These are phyloP conservation scores for Brachypteracias leptosomus DNA, from an alignment of 2,113 vertebrate genomes.

Conservation along the genomic window DNA sequence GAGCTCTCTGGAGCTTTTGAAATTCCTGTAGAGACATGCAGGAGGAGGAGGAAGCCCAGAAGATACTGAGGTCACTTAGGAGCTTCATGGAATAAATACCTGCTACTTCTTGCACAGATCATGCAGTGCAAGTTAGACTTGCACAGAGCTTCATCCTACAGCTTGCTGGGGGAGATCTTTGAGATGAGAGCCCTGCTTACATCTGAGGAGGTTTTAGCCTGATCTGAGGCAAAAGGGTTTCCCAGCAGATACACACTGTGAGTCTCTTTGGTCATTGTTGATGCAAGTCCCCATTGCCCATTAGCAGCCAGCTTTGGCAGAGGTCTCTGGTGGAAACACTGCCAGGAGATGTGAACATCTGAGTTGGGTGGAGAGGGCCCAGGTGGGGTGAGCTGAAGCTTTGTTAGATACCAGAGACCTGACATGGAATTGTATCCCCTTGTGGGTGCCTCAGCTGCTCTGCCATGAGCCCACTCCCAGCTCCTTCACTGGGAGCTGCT, in stretches of 20 bases:
- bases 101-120: not conserved
- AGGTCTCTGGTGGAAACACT: not conserved
- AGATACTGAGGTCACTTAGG: not conserved
- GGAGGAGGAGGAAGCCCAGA: not conserved
- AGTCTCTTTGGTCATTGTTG: not conserved
- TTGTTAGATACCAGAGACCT: not conserved
- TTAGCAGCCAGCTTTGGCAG: not conserved
- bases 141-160: not conserved
- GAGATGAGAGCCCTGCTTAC: not conserved
- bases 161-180: not conserved
- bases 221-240: not conserved
- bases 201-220: not conserved
- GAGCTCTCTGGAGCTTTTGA: not conserved
- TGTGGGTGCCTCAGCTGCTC: not conserved
- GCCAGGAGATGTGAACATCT: not conserved
- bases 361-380: not conserved
- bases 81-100: not conserved
- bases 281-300: not conserved
- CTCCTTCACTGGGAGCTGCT: not conserved
- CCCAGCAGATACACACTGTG: not conserved
- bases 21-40: not conserved
- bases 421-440: rapidly evolving
- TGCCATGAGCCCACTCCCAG: not conserved
- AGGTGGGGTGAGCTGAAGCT: not conserved
- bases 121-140: not conserved